phyloP scores from a whole-genome alignment of 2,113 vertebrate genomes.

The Struthio camelus region DNA sequence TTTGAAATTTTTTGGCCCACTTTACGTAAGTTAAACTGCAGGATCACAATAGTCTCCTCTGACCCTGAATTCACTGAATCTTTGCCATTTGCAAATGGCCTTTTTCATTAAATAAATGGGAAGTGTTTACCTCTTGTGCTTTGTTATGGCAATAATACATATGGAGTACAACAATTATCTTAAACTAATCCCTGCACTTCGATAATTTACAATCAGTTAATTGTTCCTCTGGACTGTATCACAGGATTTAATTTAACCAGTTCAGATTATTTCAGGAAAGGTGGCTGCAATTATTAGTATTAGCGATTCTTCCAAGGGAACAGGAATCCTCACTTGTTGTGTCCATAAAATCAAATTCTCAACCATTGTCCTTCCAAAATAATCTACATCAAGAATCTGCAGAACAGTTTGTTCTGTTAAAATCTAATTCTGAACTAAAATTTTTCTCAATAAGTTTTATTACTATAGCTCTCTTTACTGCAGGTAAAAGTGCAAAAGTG shows the following conservation, averaged over 20 bases:
- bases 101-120: constrained; percentile 35
- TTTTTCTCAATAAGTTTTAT: not conserved
- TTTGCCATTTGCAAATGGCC: not conserved
- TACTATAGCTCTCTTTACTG: not conserved
- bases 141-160: constrained; percentile 24
- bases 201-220: constrained; percentile 64
- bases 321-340: not conserved
- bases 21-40: not conserved
- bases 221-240: constrained; percentile 39
- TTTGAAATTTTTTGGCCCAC: not conserved
- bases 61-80: not conserved
- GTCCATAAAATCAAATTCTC: not conserved
- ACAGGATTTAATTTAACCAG: constrained; percentile 31
- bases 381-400: not conserved
- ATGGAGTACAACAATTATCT: constrained; percentile 43
- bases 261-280: constrained; percentile 25
- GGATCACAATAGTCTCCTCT: not conserved
- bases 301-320: constrained; percentile 39
- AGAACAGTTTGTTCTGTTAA: not conserved
- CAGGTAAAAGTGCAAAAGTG: no score
- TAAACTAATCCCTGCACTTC: constrained; percentile 41
- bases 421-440: not conserved
- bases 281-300: not conserved
- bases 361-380: not conserved
- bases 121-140: not conserved